Base-by-base conservation (phyloP, 2,113 vertebrate genomes). In the Pelobates fuscus region DNA sequence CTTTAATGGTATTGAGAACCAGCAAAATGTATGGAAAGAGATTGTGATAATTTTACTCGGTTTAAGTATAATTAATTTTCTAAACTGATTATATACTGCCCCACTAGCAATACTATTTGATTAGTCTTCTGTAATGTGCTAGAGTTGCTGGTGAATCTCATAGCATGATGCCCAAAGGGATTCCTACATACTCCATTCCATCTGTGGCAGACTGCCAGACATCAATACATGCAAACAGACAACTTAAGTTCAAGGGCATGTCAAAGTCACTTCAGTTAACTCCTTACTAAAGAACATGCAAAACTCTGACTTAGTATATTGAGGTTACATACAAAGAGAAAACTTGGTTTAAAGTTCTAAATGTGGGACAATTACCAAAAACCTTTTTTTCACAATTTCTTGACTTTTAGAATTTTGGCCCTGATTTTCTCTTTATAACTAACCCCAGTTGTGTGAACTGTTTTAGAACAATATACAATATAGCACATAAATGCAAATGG, bases 201-300 rank as follows among this genome's bases (percentile, higher is more conserved):
- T 70, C 79, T 81, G 80, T 79, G 77, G 81, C 64, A 71, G 30
- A 65, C 81, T 77, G 58, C 57, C 37, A 52, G 21, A 58, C 15
- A 41, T 80, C 82, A 81, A 54, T 84, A 77, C 25, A 67, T 23
- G 43, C 67, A 24, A 18, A 60, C 71, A 68, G 70, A 67, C 76
- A 70, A 41, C 8, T 54, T 54, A 78, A 71, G 79, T 70, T 80
- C 30, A 78, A 21, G 71, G 71, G 58, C 65, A 54, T 67, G 27
- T 73, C 27, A 65, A 73, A 57, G 71, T 73, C 46, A 65, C 20
- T 6, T 55, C 2, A 63, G 26, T 73, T 55, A 73, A 73, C 71
- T 46, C 46, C 41, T 61, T 8, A 60, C n/a, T 43, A 8, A 21
- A 5, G 20, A 49, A n/a, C n/a, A 43, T n/a, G 3, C 46, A 41